Conservation (phyloP, 1,140 invertebrate genomes). For the Eriosoma lanigerum region DNA sequence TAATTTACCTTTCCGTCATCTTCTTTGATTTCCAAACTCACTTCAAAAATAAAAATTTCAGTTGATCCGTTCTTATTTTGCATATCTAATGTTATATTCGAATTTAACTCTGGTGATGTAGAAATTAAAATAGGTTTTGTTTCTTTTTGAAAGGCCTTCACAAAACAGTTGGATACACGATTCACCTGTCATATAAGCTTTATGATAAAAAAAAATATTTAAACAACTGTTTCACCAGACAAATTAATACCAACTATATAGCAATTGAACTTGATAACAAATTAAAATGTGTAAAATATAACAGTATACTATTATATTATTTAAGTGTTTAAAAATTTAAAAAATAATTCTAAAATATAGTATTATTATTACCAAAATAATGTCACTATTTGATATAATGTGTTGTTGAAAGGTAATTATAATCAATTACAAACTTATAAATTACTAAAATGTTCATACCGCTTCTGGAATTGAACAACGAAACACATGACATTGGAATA, state of each 20-base stretch:
- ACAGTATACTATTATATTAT: not conserved
- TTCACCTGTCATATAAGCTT: constrained; percentile 62
- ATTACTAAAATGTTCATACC: constrained; percentile 70
- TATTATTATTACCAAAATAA: not conserved
- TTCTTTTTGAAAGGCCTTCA: constrained; percentile 84
- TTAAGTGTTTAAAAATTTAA: not conserved
- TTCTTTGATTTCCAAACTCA: constrained; percentile 88
- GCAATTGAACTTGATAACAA: not conserved
- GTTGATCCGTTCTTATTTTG: constrained; percentile 58
- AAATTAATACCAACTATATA: not conserved
- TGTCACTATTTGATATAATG: not conserved
- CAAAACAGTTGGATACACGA: constrained; percentile 79
- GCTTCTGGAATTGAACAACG: constrained; percentile 95
- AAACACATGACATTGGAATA: constrained; percentile 97
- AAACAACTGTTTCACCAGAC: constrained; percentile 10
- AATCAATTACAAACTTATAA: not conserved
- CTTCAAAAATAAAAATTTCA: constrained; percentile 76
- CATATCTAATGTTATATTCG: constrained; percentile 52
- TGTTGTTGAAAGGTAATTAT: not conserved
- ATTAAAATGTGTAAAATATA: not conserved
- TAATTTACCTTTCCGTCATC: constrained; percentile 72
- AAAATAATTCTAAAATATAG: not conserved
- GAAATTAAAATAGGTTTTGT: constrained; percentile 74
- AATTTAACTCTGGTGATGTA: constrained; percentile 58
- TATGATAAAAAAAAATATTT: constrained; percentile 23